phyloP scores from a whole-genome alignment of 2,888 invertebrate species.

The Xestia c-nigrum region DNA sequence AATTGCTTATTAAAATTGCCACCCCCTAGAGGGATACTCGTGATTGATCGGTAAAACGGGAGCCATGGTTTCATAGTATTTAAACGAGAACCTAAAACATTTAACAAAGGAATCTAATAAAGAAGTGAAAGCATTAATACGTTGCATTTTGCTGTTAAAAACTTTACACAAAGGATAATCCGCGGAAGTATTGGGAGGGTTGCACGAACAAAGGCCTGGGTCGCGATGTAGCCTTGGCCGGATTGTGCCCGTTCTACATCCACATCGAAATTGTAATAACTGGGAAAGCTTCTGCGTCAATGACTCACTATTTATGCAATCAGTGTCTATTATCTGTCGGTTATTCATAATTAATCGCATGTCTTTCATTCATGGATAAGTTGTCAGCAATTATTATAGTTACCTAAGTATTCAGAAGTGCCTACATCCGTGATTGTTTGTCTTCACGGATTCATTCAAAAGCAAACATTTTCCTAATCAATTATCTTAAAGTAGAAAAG shows the following conservation, averaged over 20 bases:
- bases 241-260: constrained; percentile 70
- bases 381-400: not conserved
- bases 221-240: constrained; percentile 88
- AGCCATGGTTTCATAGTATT: constrained; percentile 13
- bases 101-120: constrained; percentile 46
- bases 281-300: constrained; percentile 71
- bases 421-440: not conserved
- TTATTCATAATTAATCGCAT: constrained; percentile 13
- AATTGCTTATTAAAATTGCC: not conserved
- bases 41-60: not conserved
- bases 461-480: not conserved
- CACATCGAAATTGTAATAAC: constrained; percentile 77
- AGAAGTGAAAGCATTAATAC: constrained; percentile 32
- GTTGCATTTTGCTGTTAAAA: constrained; percentile 62
- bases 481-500: not conserved
- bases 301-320: constrained; percentile 64
- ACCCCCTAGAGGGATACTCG: not conserved
- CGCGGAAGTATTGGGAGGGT: constrained; percentile 78
- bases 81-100: constrained; percentile 19
- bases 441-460: not conserved
- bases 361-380: constrained; percentile 13
- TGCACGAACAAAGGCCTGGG: constrained; percentile 81
- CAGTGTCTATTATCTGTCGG: constrained; percentile 14
- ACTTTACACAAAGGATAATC: constrained; percentile 77
- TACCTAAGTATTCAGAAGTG: not conserved